Conservation (phyloP, 1,140 invertebrate species). For the Homalodisca vitripennis region DNA sequence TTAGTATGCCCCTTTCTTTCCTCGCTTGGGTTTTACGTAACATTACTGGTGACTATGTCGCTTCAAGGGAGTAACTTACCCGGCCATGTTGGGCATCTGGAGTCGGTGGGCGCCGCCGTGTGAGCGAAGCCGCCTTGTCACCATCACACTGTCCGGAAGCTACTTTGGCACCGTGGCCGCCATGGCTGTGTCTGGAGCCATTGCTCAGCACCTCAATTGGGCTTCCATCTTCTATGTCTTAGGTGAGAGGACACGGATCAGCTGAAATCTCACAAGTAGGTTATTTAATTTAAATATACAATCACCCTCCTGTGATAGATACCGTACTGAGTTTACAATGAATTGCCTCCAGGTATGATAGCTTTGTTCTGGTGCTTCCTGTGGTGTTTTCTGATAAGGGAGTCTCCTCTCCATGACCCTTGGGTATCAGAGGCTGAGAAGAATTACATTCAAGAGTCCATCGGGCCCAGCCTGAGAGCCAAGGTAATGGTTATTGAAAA, state of each 20-base stretch:
- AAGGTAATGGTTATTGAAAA: slow-evolving; percentile 16
- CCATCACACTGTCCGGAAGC: slow-evolving; percentile 77
- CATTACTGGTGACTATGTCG: background rate
- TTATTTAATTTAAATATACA: too few species aligned
- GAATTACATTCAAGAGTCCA: slow-evolving; percentile 66
- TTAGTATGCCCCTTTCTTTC: too few species aligned
- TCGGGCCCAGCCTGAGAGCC: slow-evolving; percentile 41
- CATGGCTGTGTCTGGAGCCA: slow-evolving; percentile 69
- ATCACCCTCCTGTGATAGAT: too few species aligned
- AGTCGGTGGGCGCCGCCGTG: slow-evolving; percentile 82
- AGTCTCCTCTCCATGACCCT: slow-evolving; percentile 73
- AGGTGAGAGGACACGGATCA: too few species aligned
- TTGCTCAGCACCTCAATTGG: slow-evolving; percentile 77
- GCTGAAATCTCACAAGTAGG: too few species aligned
- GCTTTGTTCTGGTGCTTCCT: slow-evolving; percentile 68
- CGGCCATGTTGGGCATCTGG: slow-evolving; percentile 86
- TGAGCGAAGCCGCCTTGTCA: slow-evolving; percentile 75
- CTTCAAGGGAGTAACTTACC: slow-evolving; percentile 82
- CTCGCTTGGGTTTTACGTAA: too few species aligned
- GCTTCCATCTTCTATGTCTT: slow-evolving; percentile 86
- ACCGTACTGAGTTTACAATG: too few species aligned
- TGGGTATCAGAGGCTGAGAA: slow-evolving; percentile 72
- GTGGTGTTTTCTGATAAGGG: slow-evolving; percentile 70
- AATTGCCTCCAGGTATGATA: slow-evolving; percentile 57
- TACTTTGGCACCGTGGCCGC: slow-evolving; percentile 80